phyloP scores from a whole-genome alignment of 2,888 invertebrate genomes.

The Choristoneura rosaceana region DNA sequence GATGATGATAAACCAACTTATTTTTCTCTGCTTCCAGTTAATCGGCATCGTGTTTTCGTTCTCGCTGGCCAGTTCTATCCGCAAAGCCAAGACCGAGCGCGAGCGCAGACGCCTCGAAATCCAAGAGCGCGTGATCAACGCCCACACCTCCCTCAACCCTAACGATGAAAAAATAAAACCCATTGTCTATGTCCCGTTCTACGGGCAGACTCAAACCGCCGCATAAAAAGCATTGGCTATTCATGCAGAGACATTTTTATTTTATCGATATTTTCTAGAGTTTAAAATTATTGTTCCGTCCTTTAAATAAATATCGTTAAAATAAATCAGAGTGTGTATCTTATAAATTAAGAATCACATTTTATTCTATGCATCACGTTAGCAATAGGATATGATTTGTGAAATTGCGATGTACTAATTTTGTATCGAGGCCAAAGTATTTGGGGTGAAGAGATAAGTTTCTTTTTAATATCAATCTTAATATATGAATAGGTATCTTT shows the following conservation, averaged over 20 bases:
- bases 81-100: constrained; percentile 90
- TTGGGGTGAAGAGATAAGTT: constrained; percentile 13
- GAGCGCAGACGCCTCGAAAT: constrained; percentile 90
- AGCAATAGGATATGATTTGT: constrained; percentile 36
- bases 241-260: constrained; percentile 16
- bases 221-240: constrained; percentile 56
- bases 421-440: constrained; percentile 37
- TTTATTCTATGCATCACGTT: constrained; percentile 28
- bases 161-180: constrained; percentile 70
- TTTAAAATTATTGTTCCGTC: constrained; percentile 29
- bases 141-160: constrained; percentile 77
- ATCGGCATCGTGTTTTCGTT: constrained; percentile 95
- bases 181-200: constrained; percentile 80
- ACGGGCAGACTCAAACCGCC: constrained; percentile 64
- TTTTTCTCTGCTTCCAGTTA: constrained; percentile 83
- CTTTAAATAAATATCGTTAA: constrained; percentile 38
- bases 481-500: constrained; percentile 20
- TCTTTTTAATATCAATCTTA: constrained; percentile 14
- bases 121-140: constrained; percentile 84
- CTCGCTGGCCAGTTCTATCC: constrained; percentile 94
- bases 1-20: neutral
- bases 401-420: constrained; percentile 15
- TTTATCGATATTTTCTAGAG: constrained; percentile 38
- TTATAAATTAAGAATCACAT: constrained; percentile 34
- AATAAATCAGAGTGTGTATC: constrained; percentile 27